A percentile compares a stretch with the other conserved stretches of the same genome.
Evolutionary conservation across 2,113 vertebrate genomes (phyloP).

Genomic region (Himantopus leucocephalus): DNA sequence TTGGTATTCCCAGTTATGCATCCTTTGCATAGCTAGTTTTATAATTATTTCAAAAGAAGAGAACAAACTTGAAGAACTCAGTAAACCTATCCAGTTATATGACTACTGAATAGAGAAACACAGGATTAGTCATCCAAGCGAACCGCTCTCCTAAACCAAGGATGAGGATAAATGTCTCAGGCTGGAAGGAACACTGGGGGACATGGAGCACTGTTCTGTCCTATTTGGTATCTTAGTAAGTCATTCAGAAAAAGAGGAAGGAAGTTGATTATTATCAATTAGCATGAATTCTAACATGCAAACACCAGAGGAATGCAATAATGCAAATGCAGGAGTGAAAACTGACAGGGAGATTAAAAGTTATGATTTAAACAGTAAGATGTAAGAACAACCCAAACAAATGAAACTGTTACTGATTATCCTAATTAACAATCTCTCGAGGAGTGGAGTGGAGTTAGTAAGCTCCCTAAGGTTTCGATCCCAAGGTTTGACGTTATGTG

Average conservation of each 20-base stretch:
- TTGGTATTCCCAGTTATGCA: not conserved
- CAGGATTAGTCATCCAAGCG: not conserved
- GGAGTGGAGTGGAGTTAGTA: not conserved
- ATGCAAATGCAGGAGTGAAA: not conserved
- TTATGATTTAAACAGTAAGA: not conserved
- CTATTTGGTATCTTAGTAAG: not conserved
- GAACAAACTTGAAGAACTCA: not conserved
- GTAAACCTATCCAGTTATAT: not conserved
- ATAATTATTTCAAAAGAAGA: not conserved
- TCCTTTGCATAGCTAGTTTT: not conserved
- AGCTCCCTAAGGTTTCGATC: not conserved
- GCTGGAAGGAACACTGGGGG: not conserved
- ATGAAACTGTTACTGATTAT: not conserved
- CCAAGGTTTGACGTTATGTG: not conserved
- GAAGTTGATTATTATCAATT: not conserved
- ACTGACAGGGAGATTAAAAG: not conserved
- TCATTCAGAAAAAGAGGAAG: not conserved
- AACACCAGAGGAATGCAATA: not conserved
- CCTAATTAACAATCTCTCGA: not conserved
- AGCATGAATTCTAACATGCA: not conserved
- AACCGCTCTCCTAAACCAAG: not conserved
- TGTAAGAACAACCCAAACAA: not conserved
- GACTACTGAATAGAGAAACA: not conserved
- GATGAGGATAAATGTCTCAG: not conserved
- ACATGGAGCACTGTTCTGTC: not conserved